Evolutionary conservation across 1,140 invertebrate genomes (phyloP), one percentile per base, ranked within the genome.

Genomic region (Tetraneura akinire): DNA sequence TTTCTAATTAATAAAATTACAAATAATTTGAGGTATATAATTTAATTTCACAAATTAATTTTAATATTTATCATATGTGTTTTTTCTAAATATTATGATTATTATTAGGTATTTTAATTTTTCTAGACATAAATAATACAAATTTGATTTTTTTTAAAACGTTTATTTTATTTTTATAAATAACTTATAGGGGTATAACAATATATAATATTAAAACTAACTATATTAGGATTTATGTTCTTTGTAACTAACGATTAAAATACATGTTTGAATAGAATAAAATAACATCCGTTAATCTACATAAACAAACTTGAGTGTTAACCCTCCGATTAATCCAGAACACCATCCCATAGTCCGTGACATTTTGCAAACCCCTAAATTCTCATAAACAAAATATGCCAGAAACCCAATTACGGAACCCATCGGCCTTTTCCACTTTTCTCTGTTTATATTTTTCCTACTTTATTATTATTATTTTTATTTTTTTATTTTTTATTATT

Each of bases 321-420:
- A 45, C 42, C 18, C n/a, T n/a, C n/a, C n/a, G n/a, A n/a, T n/a
- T n/a, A n/a, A n/a, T n/a, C n/a, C 64, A 47, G 66, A 47, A 42
- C 26, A 70, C 42, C 66, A 5, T 70, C 21, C 21, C 42, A 29
- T 8, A 45, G 42, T 21, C 45, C 14, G 66, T 70, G 66, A 70
- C 45, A 14, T 47, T 70, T 70, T 26, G 23, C 66, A 47, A 42
- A 26, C 23, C 42, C 18, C 21, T 70, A 49, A 66, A 66, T 66
- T 66, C 10, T 66, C 32, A 13, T 66, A n/a, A 66, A 45, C n/a
- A 64, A 60, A 64, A 66, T 42, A 66, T 37, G n/a, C 11, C 64
- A 66, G 37, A 66, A 66, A 66, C 32, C 32, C 64, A 66, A 66
- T 66, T 66, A 66, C 37, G 64, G 14, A 66, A 21, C 64, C n/a